A percentile compares a stretch with the other conserved stretches of the same genome.
phyloP scores from a whole-genome alignment of 2,113 vertebrate genomes.

The Setophaga coronata region DNA sequence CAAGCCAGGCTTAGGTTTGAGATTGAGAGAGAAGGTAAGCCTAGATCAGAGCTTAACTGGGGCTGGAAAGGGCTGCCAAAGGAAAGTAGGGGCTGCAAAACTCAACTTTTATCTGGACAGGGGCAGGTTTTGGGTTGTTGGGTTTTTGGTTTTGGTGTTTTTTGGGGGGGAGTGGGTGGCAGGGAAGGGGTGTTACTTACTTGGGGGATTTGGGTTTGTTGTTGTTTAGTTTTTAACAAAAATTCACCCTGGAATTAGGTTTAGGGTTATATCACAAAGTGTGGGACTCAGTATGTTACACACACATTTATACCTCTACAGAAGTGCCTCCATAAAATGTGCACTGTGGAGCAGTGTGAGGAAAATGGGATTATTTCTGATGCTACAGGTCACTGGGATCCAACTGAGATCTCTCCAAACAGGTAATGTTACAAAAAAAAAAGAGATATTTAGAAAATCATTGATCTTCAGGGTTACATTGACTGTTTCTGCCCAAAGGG shows the following conservation, averaged over 20 bases:
- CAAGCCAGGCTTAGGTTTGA: not conserved
- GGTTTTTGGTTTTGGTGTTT: not conserved
- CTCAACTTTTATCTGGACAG: not conserved
- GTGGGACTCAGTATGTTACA: not conserved
- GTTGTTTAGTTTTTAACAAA: not conserved
- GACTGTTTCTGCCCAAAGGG: not conserved
- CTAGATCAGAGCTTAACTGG: not conserved
- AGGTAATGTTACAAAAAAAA: not conserved
- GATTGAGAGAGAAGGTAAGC: not conserved
- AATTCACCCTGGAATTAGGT: not conserved
- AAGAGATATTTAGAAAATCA: not conserved
- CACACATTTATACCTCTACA: not conserved
- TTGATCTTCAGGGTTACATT: not conserved
- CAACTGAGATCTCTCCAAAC: not conserved
- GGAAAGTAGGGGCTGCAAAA: not conserved
- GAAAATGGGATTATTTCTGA: not conserved
- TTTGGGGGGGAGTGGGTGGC: accelerated
- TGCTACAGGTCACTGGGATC: not conserved
- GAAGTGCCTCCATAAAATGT: not conserved
- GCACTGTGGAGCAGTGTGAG: not conserved
- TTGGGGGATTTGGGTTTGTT: not conserved
- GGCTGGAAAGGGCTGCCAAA: not conserved
- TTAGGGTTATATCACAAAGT: accelerated
- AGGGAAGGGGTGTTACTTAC: not conserved
- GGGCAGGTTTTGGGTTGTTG: not conserved